Evolutionary conservation across 1,140 invertebrate genomes (phyloP), one percentile per base, ranked within the genome.

Genomic region (Epicauta chinensis): DNA sequence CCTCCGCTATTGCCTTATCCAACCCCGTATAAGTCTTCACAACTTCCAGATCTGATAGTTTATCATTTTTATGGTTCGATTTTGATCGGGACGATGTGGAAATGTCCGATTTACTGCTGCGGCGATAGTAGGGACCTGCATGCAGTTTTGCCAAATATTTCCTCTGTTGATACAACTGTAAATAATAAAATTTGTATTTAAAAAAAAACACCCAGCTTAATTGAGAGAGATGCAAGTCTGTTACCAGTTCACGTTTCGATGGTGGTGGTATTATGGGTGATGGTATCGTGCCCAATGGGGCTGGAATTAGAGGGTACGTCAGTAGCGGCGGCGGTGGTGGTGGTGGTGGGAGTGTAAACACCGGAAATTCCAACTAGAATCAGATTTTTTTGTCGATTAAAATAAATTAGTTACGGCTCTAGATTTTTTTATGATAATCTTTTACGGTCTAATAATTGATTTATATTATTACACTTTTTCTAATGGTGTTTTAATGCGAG

Each of bases 1-100:
- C 77, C 61, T 81, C 81, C 4, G 81, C 81, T 51, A 81, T 76
- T n/a, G 73, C 72, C 42, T 79, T 73, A 63, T 82, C 80, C 29
- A 81, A 63, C 0, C 80, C 80, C 3, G 79, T 81, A 67, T 82
- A 81, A 0, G 80, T 81, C 40, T 72, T 68, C 38, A 73, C 75
- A n/a, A 82, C 73, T 39, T 79, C 77, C 36, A 73, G 73, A 32
- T 76, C 73, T 2, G 71, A 70, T n/a, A 72, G 43, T 29, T 56
- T 51, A 35, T 56, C 53, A 17, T 65, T 59, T 51, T 58, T 54
- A 10, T 58, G 53, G 37, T 53, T 61, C 29, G 62, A 62, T 46
- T 54, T 59, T 11, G 61, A 62, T 38, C 54, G 57, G 1, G 51
- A 58, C 3, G 3, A 35, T 37, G 17, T 16, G n/a, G 12, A 16